A percentile compares a stretch with the other conserved stretches of the same genome.
Evolutionary conservation across 2,113 vertebrate genomes (phyloP).

Genomic region (Muntiacus muntjak): DNA sequence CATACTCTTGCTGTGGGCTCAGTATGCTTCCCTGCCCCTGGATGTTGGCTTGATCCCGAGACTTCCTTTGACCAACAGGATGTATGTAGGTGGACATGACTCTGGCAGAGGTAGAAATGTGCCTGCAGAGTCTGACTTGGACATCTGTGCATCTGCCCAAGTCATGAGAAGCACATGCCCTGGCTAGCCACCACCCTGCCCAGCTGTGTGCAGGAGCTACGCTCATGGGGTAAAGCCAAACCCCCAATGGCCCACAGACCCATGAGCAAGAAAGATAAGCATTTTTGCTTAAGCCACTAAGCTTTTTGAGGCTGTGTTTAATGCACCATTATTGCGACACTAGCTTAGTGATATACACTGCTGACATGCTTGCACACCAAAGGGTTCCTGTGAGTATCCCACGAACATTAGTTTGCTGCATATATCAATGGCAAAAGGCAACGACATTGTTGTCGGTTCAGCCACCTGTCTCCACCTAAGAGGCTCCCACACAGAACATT

Average conservation of each 20-base stretch:
- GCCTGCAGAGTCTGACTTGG: neutral
- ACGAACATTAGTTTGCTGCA: neutral
- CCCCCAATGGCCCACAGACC: neutral
- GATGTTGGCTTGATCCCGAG: neutral
- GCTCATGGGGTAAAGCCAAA: neutral
- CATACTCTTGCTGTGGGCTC: neutral
- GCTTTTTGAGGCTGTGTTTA: neutral
- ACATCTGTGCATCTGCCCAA: neutral
- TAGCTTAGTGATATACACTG: neutral
- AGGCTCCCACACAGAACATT: slow-evolving; percentile 59
- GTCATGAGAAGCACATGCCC: neutral
- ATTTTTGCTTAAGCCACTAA: neutral
- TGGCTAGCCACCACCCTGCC: neutral
- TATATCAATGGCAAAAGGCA: slow-evolving; percentile 37
- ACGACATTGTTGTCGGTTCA: slow-evolving; percentile 47
- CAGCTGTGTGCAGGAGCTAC: neutral
- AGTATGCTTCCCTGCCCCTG: neutral
- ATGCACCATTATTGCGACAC: neutral
- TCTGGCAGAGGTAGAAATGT: neutral
- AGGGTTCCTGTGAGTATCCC: neutral
- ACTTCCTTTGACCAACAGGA: neutral
- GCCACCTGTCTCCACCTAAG: slow-evolving; percentile 16
- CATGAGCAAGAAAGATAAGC: neutral
- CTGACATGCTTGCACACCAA: neutral
- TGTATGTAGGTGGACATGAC: neutral